A percentile compares a stretch with the other conserved stretches of the same genome.
phyloP scores from a whole-genome alignment of 1,140 invertebrate species.

The Aphaenogaster floridana region DNA sequence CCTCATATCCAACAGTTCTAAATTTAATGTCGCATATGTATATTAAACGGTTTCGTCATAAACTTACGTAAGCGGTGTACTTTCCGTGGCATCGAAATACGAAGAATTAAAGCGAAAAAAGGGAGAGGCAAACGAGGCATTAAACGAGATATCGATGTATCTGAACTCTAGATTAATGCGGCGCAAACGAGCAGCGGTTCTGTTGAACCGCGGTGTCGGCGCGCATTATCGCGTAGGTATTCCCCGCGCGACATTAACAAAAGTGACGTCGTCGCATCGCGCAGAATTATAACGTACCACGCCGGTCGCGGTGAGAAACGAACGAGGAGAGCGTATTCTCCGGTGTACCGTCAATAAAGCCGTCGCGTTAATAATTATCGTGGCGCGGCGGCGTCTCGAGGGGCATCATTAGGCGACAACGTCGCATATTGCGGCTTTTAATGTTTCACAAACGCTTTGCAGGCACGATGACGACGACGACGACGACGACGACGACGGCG shows the following conservation, averaged over 20 bases:
- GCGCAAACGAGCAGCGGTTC: slow-evolving; percentile 29
- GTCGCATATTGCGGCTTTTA: slow-evolving; percentile 58
- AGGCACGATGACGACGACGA: slow-evolving; percentile 34
- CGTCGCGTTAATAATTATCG: slow-evolving; percentile 61
- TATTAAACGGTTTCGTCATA: background rate
- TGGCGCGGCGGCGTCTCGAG: slow-evolving; percentile 38
- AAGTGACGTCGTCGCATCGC: slow-evolving; percentile 51
- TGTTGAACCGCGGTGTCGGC: slow-evolving; percentile 12
- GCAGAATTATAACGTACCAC: slow-evolving; percentile 51
- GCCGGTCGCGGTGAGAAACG: background rate
- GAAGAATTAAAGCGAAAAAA: background rate
- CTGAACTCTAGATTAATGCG: slow-evolving; percentile 32
- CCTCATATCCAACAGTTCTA: background rate
- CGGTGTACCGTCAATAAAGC: slow-evolving; percentile 63
- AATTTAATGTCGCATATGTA: no score
- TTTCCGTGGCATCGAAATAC: background rate
- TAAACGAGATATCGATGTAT: slow-evolving; percentile 3
- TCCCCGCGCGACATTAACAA: slow-evolving; percentile 48
- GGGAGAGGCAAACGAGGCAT: background rate
- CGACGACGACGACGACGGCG: background rate
- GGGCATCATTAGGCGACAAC: slow-evolving; percentile 55
- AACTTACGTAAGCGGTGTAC: background rate
- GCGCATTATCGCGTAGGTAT: slow-evolving; percentile 44
- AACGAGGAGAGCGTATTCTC: slow-evolving; percentile 48
- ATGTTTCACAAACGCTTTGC: slow-evolving; percentile 60